Evolutionary conservation across 2,888 invertebrate species (phyloP), one percentile per base, ranked within the genome.

Genomic region (Alitta virens): DNA sequence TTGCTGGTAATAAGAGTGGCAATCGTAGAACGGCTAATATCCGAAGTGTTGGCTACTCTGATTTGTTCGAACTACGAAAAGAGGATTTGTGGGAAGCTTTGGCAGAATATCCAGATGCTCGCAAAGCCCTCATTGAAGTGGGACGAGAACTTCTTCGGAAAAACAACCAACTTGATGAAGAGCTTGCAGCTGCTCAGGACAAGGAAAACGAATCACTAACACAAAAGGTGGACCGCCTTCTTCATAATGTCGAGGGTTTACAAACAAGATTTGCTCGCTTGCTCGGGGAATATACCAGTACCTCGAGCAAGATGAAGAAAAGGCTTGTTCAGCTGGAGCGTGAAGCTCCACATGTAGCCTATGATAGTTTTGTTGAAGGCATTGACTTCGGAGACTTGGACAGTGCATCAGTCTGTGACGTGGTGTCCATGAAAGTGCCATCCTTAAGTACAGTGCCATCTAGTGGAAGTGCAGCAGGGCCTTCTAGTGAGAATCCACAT

Each of bases 11-110:
- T 83, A 90, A 92, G 67, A 94, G 92, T 38, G 96, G 96, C 46
- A 96, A 96, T 81, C 86, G 96, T 61, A 85, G 96, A 66, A 96
- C 95, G 0, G 96, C 96, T 12, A 95, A 95, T 79, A 94, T 96
- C 7, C 86, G 94, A 25, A 90, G 92, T 55, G 69, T 77, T 26
- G 79, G 79, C 1, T 80, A 79, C 65, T 94, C 94, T 2, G 96
- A 96, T 85, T 85, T 97, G 55, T 96, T 97, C 84, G 94, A 93
- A 77, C 85, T 96, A 74, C 93, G 92, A 46, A 97, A 96, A 64
- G 72, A 75, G 75, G 94, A 94, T 80, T 85, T 95, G 51, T 92
- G 94, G 90, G 92, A 92, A 76, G 93, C 94, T 1, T 84, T 95
- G 26, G 71, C 73, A 53, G 83, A 84, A 68, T 84, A 84, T 66